phyloP scores from a whole-genome alignment of 2,113 vertebrate species.

The Antechinus stuartii region DNA sequence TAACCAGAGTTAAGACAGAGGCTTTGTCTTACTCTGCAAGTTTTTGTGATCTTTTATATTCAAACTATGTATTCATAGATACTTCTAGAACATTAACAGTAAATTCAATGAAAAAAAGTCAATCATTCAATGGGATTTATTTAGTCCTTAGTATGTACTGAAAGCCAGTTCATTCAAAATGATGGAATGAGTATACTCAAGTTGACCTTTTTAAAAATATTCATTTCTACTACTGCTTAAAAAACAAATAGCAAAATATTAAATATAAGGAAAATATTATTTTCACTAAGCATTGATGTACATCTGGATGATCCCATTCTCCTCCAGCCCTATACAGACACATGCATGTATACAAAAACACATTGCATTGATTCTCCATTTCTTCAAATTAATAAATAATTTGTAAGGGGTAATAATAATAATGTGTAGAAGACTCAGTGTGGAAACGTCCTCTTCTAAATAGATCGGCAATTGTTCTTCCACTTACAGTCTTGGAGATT shows the following conservation, averaged over 20 bases:
- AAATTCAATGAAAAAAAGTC: background rate
- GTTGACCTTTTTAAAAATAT: background rate
- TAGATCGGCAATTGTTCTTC: background rate
- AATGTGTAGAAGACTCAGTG: background rate
- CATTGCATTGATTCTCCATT: background rate
- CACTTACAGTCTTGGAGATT: background rate
- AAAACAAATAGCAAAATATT: background rate
- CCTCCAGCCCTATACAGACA: background rate
- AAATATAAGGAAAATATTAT: too few species aligned
- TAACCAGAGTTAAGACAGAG: background rate
- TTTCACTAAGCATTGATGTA: background rate
- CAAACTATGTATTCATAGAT: background rate
- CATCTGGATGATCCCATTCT: background rate
- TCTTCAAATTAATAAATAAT: slow-evolving; percentile 17
- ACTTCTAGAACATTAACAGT: background rate
- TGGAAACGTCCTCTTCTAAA: background rate
- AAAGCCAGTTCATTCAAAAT: background rate
- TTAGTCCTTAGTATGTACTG: background rate
- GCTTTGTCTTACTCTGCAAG: background rate
- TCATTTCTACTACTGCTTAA: background rate
- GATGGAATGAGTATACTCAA: background rate
- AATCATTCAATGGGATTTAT: background rate
- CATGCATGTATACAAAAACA: background rate
- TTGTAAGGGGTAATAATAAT: background rate
- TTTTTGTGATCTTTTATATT: background rate